Evolutionary conservation across 2,113 vertebrate species (phyloP).

Genomic region (Psophia crepitans): DNA sequence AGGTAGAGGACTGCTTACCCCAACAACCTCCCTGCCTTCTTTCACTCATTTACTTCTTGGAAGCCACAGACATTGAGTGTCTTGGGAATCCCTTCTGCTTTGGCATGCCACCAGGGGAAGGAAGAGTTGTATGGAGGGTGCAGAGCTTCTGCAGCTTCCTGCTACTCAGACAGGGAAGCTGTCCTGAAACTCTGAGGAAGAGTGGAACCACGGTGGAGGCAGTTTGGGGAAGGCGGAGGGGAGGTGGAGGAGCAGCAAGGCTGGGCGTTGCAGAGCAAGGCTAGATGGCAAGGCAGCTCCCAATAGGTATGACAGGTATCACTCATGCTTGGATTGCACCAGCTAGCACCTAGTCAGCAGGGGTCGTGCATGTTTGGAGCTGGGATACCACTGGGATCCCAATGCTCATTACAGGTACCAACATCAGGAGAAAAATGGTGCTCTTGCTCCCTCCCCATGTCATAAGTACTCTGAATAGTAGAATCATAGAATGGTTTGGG

Average conservation of each 20-base stretch:
- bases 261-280: not conserved
- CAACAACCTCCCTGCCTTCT: not conserved
- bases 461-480: not conserved
- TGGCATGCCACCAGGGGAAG: not conserved
- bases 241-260: not conserved
- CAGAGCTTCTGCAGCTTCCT: not conserved
- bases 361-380: not conserved
- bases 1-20: not conserved
- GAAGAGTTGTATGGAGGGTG: not conserved
- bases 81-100: not conserved
- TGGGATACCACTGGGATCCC: not conserved
- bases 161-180: not conserved
- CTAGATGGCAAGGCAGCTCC: rapidly evolving
- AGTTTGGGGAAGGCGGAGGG: not conserved
- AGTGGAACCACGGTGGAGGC: rapidly evolving
- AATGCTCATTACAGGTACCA: not conserved
- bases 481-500: too few relatives aligned
- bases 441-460: not conserved
- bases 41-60: not conserved
- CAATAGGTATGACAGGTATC: rapidly evolving
- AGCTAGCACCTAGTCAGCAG: not conserved
- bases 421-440: not conserved
- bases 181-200: not conserved
- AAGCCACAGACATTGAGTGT: not conserved
- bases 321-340: not conserved